Evolutionary conservation across 2,113 vertebrate genomes (phyloP), one percentile per base, ranked within the genome.

Genomic region (Phalacrocorax aristotelis): DNA sequence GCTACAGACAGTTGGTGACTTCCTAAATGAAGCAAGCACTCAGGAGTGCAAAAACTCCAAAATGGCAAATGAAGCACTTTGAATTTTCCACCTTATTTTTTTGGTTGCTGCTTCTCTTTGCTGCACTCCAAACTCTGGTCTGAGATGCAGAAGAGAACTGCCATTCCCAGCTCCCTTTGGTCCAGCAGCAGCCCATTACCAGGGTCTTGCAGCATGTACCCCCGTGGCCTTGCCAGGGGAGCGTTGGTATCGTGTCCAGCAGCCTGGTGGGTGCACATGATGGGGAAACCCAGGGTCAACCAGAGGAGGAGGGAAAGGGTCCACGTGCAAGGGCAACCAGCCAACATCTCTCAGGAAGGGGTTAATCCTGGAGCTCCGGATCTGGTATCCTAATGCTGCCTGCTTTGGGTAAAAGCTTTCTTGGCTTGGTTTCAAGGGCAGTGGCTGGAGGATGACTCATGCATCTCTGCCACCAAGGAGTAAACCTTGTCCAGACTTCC

Each of bases 361-460:
- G 97, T 98, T 98, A 98, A 97, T 94, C 71, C 48, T 76, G 51
- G 69, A 93, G 81, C 95, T 95, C 79, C 81, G 62, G 54, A 81
- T 87, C 95, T 90, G 95, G 92, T 97, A 65, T 97, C 97, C 79
- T 96, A 75, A 97, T 96, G 97, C 97, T 92, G 89, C 49, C 88
- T 95, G 78, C 95, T 98, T 95, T 95, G 90, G 8, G 48, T 97
- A 97, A 98, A 98, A 97, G 98, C 98, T 97, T 98, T 98, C 98
- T 75, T 98, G 98, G 97, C 97, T 98, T 15, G 3, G 36, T 96
- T 98, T 98, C 98, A 98, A 97, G 96, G 95, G 79, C 92, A 94
- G 36, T 13, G 60, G 87, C 92, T 89, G 94, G 84, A 92, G 92
- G 91, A 97, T 97, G 97, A 97, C 93, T 97, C 92, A 95, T 82